A percentile compares a stretch with the other conserved stretches of the same genome.
phyloP scores from a whole-genome alignment of 2,888 invertebrate genomes.

The Ceratothoa steindachneri region DNA sequence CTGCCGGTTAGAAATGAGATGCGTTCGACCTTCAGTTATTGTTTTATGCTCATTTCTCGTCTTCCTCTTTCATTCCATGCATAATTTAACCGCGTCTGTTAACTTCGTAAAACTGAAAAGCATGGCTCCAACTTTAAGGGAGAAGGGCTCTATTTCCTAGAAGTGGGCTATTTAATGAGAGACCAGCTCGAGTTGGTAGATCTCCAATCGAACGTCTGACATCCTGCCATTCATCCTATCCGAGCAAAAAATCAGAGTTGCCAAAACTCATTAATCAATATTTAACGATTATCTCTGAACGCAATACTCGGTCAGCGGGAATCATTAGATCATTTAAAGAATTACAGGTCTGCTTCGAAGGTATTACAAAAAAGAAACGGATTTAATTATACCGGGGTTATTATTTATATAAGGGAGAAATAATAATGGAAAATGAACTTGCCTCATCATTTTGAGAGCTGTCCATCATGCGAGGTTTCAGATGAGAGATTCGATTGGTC shows the following conservation, averaged over 20 bases:
- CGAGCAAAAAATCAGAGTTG: not conserved
- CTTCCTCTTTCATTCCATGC: no score
- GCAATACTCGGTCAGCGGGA: no score
- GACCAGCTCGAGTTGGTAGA: not conserved
- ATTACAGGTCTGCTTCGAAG: not conserved
- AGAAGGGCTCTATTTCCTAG: no score
- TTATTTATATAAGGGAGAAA: not conserved
- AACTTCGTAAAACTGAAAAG: no score
- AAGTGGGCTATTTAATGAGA: not conserved
- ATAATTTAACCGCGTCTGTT: no score
- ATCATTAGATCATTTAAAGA: not conserved
- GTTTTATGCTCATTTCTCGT: no score
- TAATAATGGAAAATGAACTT: not conserved
- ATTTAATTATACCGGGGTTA: no score
- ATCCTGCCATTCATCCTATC: not conserved
- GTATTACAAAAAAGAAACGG: not conserved
- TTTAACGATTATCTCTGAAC: not conserved
- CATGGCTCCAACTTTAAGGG: no score
- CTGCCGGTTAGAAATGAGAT: no score
- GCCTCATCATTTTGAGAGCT: slow-evolving; percentile 31
- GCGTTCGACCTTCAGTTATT: no score
- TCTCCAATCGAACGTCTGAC: not conserved
- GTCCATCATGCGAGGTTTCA: slow-evolving; percentile 34
- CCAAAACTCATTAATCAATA: not conserved
- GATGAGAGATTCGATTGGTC: slow-evolving; percentile 24